Percentiles rank a stretch among this genome's conserved stretches.
These are phyloP conservation scores for Tenthredo amoena DNA, from an alignment of 2,888 invertebrate genomes.

Conservation along the genomic window DNA sequence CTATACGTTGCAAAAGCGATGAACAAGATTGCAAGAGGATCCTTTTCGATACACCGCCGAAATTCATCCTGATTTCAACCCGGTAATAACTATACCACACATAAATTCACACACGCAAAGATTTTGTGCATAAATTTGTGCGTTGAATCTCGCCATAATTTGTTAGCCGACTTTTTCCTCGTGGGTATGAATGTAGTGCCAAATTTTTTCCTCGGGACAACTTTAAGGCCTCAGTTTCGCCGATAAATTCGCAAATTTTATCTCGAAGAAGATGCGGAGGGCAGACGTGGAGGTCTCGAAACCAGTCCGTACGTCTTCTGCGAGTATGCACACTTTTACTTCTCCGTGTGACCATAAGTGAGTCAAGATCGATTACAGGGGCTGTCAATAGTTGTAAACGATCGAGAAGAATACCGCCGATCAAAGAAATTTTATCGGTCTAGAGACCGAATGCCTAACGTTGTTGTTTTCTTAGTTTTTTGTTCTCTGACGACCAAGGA, in stretches of 20 bases:
- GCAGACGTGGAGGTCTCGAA: not conserved
- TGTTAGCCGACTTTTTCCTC: not conserved
- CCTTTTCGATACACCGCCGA: slow-evolving; percentile 42
- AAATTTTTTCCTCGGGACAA: not conserved
- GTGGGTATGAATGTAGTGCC: not conserved
- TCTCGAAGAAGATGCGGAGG: slow-evolving; percentile 20
- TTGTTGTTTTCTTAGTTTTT: not conserved
- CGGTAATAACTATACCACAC: slow-evolving; percentile 18
- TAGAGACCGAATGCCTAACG: not conserved
- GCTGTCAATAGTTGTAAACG: not conserved
- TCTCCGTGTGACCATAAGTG: not conserved
- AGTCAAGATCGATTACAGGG: not conserved
- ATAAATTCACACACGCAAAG: not conserved
- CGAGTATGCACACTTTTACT: not conserved
- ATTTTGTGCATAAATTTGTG: not conserved
- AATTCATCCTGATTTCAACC: slow-evolving; percentile 14
- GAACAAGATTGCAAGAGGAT: slow-evolving; percentile 29
- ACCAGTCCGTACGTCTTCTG: not conserved
- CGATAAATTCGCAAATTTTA: slow-evolving; percentile 8
- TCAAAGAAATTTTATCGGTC: not conserved
- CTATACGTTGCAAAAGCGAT: slow-evolving; percentile 41
- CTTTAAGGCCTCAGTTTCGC: slow-evolving; percentile 15
- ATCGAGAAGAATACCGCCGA: not conserved
- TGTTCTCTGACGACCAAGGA: not conserved
- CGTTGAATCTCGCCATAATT: not conserved